These are phyloP conservation scores for Motacilla alba DNA, from an alignment of 2,113 vertebrate genomes.

Conservation along the genomic window DNA sequence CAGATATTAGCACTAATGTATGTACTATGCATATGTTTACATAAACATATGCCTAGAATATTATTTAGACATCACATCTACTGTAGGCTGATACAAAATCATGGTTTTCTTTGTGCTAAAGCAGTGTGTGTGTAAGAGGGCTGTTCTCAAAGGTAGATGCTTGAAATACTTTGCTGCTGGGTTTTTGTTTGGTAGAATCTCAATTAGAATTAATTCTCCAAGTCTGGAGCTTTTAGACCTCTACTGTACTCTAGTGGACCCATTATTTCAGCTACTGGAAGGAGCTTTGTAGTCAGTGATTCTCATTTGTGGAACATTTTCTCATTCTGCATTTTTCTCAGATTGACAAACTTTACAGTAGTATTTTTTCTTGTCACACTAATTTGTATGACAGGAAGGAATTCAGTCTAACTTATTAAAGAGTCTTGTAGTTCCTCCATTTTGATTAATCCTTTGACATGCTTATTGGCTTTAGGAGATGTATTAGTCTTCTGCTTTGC, in stretches of 20 bases:
- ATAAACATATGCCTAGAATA: background rate
- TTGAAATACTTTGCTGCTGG: background rate
- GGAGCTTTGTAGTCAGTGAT: background rate
- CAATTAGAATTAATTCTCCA: background rate
- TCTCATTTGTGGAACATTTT: background rate
- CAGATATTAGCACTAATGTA: background rate
- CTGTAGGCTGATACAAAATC: background rate
- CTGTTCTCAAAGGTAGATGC: background rate
- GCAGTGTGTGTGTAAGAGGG: background rate
- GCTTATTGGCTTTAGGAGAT: background rate
- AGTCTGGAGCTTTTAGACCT: background rate
- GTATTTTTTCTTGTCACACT: background rate
- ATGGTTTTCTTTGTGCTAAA: background rate
- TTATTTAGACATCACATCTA: accelerated
- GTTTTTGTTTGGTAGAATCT: background rate
- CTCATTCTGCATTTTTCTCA: background rate
- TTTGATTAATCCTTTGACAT: background rate
- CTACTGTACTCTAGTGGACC: background rate
- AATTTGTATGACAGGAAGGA: background rate
- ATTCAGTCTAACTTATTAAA: background rate
- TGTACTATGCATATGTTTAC: background rate
- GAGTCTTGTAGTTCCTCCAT: background rate
- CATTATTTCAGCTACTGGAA: background rate
- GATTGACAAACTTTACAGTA: background rate
- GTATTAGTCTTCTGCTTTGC: background rate